These are phyloP conservation scores for Microhierax caerulescens DNA, from an alignment of 2,797 vertebrate genomes.

Conservation along the genomic window DNA sequence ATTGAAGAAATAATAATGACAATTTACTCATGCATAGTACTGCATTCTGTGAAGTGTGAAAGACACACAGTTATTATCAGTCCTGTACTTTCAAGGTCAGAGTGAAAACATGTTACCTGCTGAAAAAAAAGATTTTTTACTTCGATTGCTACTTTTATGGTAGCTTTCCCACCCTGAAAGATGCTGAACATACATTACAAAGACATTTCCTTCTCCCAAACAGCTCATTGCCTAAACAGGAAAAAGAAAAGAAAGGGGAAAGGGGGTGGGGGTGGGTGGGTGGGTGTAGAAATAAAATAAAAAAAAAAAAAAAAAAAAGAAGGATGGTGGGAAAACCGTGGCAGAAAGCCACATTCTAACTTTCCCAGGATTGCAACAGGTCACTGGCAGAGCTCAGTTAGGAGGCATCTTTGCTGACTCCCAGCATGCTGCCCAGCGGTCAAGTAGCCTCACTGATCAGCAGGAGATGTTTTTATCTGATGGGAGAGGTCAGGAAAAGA, in stretches of 20 bases:
- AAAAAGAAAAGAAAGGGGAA: background rate
- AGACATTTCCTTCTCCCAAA: constrained; percentile 19
- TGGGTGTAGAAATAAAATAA: too few species aligned
- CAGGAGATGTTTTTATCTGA: background rate
- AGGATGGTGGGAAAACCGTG: background rate
- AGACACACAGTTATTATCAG: background rate
- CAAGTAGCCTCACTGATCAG: rapidly evolving
- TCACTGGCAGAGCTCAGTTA: background rate
- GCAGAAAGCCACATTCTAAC: background rate
- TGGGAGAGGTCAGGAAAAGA: background rate
- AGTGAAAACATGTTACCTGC: background rate
- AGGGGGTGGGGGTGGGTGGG: too few species aligned
- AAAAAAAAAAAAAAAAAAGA: background rate
- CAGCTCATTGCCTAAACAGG: constrained; percentile 39
- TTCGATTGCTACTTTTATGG: background rate
- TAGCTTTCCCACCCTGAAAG: background rate
- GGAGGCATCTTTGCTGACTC: background rate
- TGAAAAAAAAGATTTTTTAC: background rate
- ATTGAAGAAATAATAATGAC: constrained; percentile 7
- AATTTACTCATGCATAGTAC: background rate
- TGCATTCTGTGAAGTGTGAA: background rate
- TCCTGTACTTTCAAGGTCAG: background rate
- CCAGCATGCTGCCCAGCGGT: background rate
- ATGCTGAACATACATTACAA: constrained; percentile 1
- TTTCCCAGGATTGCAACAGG: constrained; percentile 19